Base-by-base conservation (phyloP, 2,888 invertebrate species). In the Platynereis dumerilii region DNA sequence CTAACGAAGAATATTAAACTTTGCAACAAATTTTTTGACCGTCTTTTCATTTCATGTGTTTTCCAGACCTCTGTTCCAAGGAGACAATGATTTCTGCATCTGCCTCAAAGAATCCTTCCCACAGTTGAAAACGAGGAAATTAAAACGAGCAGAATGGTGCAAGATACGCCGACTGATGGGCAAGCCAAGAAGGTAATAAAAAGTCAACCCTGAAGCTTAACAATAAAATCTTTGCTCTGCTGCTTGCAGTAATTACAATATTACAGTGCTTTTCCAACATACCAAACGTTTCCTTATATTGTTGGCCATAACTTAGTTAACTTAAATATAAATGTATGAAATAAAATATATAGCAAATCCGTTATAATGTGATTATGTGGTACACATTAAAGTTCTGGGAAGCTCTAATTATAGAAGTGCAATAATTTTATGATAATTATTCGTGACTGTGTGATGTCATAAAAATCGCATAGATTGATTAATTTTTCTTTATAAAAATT, bases 121-220 rank as follows among this genome's bases (percentile, higher is more conserved):
- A 0, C 91, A 93, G 77, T 85, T 99, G 66, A 92, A 92, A 80
- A 92, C 92, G 28, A 88, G 91, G 7, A 90, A 91, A 77, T 84
- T 99, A 68, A 91, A 92, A 1, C 89, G 95, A 75, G 90, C 91
- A 2, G 95, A 99, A 81, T 99, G 99, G 99, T 91, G 93, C 60
- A 93, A 94, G 84, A 92, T 99, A 65, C 88, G 98, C 63, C 87
- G 96, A 70, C 90, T 96, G 87, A 95, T 99, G 93, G 98, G 99
- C 0, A 97, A 97, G 80, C 98, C 99, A 0, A 87, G 99, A 58
- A 88, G 98, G 79, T 97, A n/a, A n/a, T n/a, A n/a, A n/a, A n/a
- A n/a, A n/a, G n/a, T n/a, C n/a, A n/a, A n/a, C 93, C 84, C 15
- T 55, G 56, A 60, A 28, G 12, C 22, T 27, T 42, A n/a, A 10